Evolutionary conservation across 1,140 invertebrate genomes (phyloP).

Genomic region (Frieseomelitta varia): DNA sequence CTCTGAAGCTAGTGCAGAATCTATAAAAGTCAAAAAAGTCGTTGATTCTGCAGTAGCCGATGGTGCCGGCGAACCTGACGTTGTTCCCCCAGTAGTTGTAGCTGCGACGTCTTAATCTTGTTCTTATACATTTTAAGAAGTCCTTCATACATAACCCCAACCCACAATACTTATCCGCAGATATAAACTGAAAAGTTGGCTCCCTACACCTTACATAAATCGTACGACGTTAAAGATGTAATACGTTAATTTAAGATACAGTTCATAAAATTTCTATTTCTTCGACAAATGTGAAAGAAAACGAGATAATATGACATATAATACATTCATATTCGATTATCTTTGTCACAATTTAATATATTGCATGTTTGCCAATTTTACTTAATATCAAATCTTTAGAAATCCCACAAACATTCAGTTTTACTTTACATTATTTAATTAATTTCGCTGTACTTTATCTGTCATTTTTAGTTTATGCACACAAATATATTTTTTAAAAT

Average conservation of each 20-base stretch:
- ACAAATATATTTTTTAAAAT: not conserved
- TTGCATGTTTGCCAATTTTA: slow-evolving; percentile 18
- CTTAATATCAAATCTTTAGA: slow-evolving; percentile 19
- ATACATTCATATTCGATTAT: slow-evolving; percentile 75
- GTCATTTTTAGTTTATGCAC: not conserved
- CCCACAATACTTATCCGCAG: slow-evolving; percentile 79
- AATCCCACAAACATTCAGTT: slow-evolving; percentile 6
- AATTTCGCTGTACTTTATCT: slow-evolving; percentile 23
- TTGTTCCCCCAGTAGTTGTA: slow-evolving; percentile 78
- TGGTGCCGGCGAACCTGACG: slow-evolving; percentile 76
- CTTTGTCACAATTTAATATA: slow-evolving; percentile 50
- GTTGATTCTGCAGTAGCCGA: slow-evolving; percentile 77
- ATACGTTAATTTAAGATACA: slow-evolving; percentile 75
- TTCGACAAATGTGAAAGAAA: slow-evolving; percentile 69
- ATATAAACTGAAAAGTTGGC: slow-evolving; percentile 77
- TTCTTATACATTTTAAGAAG: slow-evolving; percentile 72
- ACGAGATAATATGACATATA: slow-evolving; percentile 65
- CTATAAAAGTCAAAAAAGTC: slow-evolving; percentile 79
- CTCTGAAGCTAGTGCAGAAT: slow-evolving; percentile 69
- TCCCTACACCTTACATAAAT: slow-evolving; percentile 73
- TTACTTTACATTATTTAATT: slow-evolving; percentile 36
- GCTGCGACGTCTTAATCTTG: slow-evolving; percentile 80
- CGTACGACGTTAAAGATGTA: slow-evolving; percentile 76
- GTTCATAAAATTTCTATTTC: slow-evolving; percentile 73
- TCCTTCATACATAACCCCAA: slow-evolving; percentile 77